A percentile compares a stretch with the other conserved stretches of the same genome.
Conservation (phyloP, 2,113 vertebrate genomes). For the Synodontis membranacea region DNA sequence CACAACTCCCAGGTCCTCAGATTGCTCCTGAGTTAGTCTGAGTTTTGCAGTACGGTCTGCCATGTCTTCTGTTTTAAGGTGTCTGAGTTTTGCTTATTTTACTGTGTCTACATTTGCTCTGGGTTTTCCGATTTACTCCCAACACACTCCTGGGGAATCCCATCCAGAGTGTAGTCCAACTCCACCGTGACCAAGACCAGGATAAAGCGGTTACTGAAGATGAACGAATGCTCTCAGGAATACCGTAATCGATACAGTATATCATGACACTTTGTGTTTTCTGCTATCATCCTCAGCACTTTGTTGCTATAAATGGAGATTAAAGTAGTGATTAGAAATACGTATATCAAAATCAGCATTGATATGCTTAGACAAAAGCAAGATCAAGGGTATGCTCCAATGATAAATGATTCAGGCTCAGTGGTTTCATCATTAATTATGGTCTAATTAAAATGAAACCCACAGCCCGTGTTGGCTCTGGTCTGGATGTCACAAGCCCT, state of each 20-base stretch:
- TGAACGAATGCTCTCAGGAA: neutral
- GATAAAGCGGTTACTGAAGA: neutral
- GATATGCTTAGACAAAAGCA: conserved; percentile 2
- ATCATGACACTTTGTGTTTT: neutral
- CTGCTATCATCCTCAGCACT: neutral
- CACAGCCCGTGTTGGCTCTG: conserved; percentile 7
- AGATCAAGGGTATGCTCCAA: neutral
- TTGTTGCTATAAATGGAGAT: neutral
- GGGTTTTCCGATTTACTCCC: neutral
- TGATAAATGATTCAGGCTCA: conserved; percentile 9
- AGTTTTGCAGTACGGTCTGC: neutral
- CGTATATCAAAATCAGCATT: neutral
- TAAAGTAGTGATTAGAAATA: neutral
- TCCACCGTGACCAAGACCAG: neutral
- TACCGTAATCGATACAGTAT: neutral
- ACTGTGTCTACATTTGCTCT: neutral
- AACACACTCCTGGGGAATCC: neutral
- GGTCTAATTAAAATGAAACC: conserved; percentile 39
- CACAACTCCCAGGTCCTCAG: neutral
- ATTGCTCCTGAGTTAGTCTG: neutral
- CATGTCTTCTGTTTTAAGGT: neutral
- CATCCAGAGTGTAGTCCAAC: too few relatives aligned
- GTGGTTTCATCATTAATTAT: conserved; percentile 38
- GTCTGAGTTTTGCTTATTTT: neutral
- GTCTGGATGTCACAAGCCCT: conserved; percentile 12